phyloP scores from a whole-genome alignment of 1,140 invertebrate species.

The Rhagoletis zephyria region DNA sequence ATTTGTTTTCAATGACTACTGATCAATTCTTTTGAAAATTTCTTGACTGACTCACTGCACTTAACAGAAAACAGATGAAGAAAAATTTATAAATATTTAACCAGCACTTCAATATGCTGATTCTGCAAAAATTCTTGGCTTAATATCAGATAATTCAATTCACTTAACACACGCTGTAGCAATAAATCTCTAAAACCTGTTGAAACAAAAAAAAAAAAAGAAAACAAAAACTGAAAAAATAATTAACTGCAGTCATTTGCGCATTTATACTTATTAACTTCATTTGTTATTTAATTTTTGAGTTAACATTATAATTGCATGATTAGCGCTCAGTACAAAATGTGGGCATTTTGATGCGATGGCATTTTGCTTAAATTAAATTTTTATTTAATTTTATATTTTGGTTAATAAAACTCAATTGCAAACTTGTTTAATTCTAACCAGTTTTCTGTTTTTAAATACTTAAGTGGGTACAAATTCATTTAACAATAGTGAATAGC shows the following conservation, averaged over 20 bases:
- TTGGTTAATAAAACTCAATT: not conserved
- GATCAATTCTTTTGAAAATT: not conserved
- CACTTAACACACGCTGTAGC: conserved; percentile 4
- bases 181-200: conserved; percentile 18
- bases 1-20: not conserved
- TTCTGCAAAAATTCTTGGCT: not conserved
- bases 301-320: conserved; percentile 10
- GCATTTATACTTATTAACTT: conserved; percentile 28
- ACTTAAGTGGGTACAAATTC: not conserved
- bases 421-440: not conserved
- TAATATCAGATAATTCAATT: conserved; percentile 32
- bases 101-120: too few species aligned
- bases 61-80: not conserved
- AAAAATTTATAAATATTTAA: not conserved
- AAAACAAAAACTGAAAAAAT: not conserved
- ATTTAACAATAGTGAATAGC: too few species aligned
- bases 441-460: not conserved
- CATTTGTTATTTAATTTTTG: not conserved
- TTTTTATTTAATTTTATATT: not conserved
- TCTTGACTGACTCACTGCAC: not conserved
- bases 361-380: not conserved
- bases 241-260: not conserved
- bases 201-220: not conserved
- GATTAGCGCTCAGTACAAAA: not conserved
- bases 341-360: not conserved